Evolutionary conservation across 2,888 invertebrate species (phyloP).

Genomic region (Lochmaea crataegi): DNA sequence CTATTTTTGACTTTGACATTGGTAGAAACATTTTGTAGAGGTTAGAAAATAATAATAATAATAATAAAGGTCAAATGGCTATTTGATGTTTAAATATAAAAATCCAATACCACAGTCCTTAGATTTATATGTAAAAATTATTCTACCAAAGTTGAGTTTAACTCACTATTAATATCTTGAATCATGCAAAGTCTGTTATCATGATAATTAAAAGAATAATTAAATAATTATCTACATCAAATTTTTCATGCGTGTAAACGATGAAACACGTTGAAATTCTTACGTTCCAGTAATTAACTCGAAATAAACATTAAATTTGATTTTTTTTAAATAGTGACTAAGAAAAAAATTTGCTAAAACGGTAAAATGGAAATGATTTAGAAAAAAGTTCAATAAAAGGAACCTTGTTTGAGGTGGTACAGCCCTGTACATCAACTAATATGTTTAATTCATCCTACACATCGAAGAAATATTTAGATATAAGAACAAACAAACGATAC

Average conservation of each 20-base stretch:
- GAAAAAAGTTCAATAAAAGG: not conserved
- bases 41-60: no score
- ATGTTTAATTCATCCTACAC: not conserved
- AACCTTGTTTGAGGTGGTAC: not conserved
- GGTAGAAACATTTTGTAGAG: no score
- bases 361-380: no score
- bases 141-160: not conserved
- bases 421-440: not conserved
- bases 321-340: not conserved
- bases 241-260: not conserved
- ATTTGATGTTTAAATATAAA: no score
- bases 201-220: not conserved
- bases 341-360: no score
- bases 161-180: not conserved
- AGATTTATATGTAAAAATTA: not conserved
- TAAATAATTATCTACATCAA: not conserved
- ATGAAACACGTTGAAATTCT: not conserved
- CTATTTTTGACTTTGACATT: no score
- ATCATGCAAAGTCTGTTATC: not conserved
- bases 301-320: not conserved
- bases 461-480: not conserved
- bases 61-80: no score
- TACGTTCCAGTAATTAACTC: conserved; percentile 1
- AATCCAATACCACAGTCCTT: not conserved
- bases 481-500: not conserved